Evolutionary conservation across 2,797 vertebrate species (phyloP), one percentile per base, ranked within the genome.

Genomic region (Sebastes umbrosus): DNA sequence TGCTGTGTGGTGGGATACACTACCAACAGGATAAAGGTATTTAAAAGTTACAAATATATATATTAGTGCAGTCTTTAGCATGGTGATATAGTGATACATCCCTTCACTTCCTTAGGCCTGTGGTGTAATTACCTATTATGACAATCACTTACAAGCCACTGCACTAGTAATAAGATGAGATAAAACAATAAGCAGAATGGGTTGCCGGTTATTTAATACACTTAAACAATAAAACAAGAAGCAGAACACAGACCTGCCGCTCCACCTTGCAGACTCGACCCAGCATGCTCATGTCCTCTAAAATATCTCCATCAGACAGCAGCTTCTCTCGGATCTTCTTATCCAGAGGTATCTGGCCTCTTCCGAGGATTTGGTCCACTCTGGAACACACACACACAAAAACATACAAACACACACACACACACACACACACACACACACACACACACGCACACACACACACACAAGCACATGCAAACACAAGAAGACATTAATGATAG

Each of bases 241-340:
- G 18, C 8, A 43, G 11, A 59, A 11, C n/a, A 86, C 90, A 0
- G 16, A 99, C 98, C 97, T 99, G 98, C 82, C 98, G 97, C 90
- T 99, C 98, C 92, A 99, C 98, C 90, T 98, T 99, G 88, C 99
- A 98, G 69, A 99, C 98, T 0, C 98, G 96, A 12, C 98, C 98
- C 43, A 99, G 93, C 98, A 99, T 99, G 89, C 98, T 99, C 93
- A 99, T 94, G 39, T 99, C 98, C 87, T 98, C 98, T 8, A 97
- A 77, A 16, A 96, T 77, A 71, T 99, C 98, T 24, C 97, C 97
- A 79, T 99, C 98, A 67, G 96, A 96, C 4, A 97, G 93, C 82
- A 97, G 96, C 94, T 98, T 98, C 80, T 99, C 98, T 81, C 98
- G 94, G 14, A 96, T 97, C 94, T 97, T 98, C 94, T 97, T 99